phyloP scores from a whole-genome alignment of 2,113 vertebrate genomes.

The Nothocercus nigrocapillus region DNA sequence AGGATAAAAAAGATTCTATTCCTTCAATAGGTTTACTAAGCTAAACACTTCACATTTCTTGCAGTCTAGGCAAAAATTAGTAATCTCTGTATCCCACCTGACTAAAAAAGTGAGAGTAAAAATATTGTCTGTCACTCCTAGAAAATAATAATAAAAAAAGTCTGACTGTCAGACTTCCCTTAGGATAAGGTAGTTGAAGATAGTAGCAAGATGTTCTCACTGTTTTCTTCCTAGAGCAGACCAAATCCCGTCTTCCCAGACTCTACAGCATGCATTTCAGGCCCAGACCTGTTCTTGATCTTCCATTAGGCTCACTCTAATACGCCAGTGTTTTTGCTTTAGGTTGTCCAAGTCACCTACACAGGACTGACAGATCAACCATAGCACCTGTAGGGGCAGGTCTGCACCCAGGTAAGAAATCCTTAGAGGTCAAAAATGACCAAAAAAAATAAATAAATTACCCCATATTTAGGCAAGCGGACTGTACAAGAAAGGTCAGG shows the following conservation, averaged over 20 bases:
- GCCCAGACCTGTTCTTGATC: neutral
- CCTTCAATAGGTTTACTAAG: neutral
- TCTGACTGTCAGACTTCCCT: neutral
- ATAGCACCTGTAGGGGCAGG: neutral
- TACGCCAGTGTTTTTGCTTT: neutral
- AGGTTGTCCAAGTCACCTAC: rapidly evolving
- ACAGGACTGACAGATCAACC: neutral
- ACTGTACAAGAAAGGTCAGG: neutral
- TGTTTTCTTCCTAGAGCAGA: neutral
- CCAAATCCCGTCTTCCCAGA: neutral
- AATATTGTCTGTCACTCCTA: neutral
- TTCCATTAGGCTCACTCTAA: neutral
- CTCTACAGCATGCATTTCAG: rapidly evolving
- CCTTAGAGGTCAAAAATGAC: neutral
- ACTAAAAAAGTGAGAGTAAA: neutral
- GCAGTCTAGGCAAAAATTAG: neutral
- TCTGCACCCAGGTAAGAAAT: neutral
- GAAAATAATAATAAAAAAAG: neutral
- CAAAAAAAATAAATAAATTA: too few species aligned
- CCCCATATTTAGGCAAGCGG: neutral
- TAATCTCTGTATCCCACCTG: neutral
- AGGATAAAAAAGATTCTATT: neutral
- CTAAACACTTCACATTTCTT: neutral
- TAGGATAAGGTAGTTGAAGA: neutral
- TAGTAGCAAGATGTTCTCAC: neutral